phyloP scores from a whole-genome alignment of 2,797 vertebrate species.

The Rhadinocentrus ornatus region DNA sequence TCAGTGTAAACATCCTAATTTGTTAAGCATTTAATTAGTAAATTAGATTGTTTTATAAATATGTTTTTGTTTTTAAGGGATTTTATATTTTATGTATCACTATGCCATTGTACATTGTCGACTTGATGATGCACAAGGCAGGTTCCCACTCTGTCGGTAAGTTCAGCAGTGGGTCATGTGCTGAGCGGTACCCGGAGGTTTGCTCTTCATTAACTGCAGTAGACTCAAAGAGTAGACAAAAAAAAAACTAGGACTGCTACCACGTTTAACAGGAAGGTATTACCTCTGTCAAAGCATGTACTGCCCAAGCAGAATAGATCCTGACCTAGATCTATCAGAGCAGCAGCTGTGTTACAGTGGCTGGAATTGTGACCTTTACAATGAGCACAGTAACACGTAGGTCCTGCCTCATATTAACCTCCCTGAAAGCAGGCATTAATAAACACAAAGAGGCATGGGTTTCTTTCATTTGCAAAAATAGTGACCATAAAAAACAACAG shows the following conservation, averaged over 20 bases:
- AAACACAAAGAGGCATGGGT: slow-evolving; percentile 19
- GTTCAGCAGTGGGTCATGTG: neutral
- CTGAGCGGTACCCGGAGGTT: neutral
- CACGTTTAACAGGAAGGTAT: slow-evolving; percentile 4
- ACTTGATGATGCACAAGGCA: no score
- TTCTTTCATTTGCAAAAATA: slow-evolving; percentile 12
- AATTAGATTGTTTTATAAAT: no score
- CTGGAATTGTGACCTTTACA: slow-evolving; percentile 40
- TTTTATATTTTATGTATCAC: no score
- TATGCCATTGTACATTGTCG: no score
- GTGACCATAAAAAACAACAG: neutral
- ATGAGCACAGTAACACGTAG: slow-evolving; percentile 21
- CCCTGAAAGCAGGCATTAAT: slow-evolving; percentile 34
- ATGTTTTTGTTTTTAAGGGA: no score
- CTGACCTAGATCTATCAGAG: slow-evolving; percentile 20
- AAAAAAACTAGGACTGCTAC: neutral
- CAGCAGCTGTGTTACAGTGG: slow-evolving; percentile 28
- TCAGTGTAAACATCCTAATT: no score
- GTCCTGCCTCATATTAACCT: slow-evolving; percentile 47
- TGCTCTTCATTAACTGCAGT: neutral
- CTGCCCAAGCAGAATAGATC: slow-evolving; percentile 3
- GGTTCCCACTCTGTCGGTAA: neutral
- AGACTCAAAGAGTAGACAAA: neutral
- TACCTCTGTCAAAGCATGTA: neutral
- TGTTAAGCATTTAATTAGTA: no score